These are phyloP conservation scores for Puma concolor DNA, from an alignment of 2,113 vertebrate species.

Conservation along the genomic window DNA sequence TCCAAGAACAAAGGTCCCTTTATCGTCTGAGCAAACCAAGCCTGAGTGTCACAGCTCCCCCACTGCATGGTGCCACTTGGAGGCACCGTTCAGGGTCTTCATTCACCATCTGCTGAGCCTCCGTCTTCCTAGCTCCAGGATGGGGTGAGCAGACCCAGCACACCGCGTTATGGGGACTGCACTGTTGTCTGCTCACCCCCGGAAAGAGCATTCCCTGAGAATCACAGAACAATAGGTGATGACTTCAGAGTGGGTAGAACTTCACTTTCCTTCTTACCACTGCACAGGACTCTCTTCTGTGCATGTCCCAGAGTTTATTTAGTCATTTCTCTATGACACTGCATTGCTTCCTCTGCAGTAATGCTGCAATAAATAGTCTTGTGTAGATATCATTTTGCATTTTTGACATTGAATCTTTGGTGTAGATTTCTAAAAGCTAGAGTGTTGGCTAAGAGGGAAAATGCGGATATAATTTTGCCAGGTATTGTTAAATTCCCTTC, in stretches of 20 bases:
- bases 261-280: background rate
- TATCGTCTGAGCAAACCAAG: background rate
- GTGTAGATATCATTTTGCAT: background rate
- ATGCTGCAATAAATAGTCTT: background rate
- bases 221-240: background rate
- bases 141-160: background rate
- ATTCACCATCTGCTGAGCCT: background rate
- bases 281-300: background rate
- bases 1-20: background rate
- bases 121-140: background rate
- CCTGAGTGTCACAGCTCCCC: fast-evolving
- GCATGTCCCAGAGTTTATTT: background rate
- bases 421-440: background rate
- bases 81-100: background rate
- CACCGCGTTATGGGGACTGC: too few relatives aligned
- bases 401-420: background rate
- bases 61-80: background rate
- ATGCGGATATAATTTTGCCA: background rate
- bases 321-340: background rate
- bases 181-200: background rate
- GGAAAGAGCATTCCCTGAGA: background rate
- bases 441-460: background rate
- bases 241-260: background rate
- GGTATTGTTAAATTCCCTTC: background rate
- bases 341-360: background rate